A percentile compares a stretch with the other conserved stretches of the same genome.
These are phyloP conservation scores for Phyllotreta cruciferae DNA, from an alignment of 2,888 invertebrate species.

Conservation along the genomic window DNA sequence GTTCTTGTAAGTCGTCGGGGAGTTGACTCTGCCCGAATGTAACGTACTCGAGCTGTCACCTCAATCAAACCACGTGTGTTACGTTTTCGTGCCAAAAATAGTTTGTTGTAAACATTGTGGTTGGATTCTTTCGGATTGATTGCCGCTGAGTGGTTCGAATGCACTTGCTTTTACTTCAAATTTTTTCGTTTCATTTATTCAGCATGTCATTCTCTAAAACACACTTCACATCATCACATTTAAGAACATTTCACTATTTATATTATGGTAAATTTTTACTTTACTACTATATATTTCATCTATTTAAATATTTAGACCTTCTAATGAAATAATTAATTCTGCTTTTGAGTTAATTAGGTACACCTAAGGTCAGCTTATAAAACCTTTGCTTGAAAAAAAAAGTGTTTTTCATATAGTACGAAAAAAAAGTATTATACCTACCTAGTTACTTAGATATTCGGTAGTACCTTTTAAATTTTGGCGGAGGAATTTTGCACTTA, in stretches of 20 bases:
- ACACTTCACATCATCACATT: conserved; percentile 28
- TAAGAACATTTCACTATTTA: conserved; percentile 4
- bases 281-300: too few species aligned
- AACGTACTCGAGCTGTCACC: conserved; percentile 3
- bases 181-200: conserved; percentile 17
- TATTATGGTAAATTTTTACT: conserved; percentile 14
- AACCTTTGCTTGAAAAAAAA: too few species aligned
- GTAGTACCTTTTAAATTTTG: too few species aligned
- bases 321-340: neutral
- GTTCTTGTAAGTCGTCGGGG: neutral
- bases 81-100: conserved; percentile 27
- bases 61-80: conserved; percentile 30
- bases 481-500: too few species aligned
- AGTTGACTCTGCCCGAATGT: conserved; percentile 4
- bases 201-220: conserved; percentile 32
- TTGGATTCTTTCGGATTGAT: conserved; percentile 19
- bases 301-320: neutral
- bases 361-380: too few species aligned
- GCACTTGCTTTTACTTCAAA: conserved; percentile 22
- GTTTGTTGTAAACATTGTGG: conserved; percentile 23
- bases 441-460: too few species aligned
- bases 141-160: conserved; percentile 30
- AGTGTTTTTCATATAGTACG: too few species aligned
- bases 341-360: too few species aligned
- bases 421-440: too few species aligned